Evolutionary conservation across 2,797 vertebrate species (phyloP), one percentile per base, ranked within the genome.

Genomic region (Mus minutoides): DNA sequence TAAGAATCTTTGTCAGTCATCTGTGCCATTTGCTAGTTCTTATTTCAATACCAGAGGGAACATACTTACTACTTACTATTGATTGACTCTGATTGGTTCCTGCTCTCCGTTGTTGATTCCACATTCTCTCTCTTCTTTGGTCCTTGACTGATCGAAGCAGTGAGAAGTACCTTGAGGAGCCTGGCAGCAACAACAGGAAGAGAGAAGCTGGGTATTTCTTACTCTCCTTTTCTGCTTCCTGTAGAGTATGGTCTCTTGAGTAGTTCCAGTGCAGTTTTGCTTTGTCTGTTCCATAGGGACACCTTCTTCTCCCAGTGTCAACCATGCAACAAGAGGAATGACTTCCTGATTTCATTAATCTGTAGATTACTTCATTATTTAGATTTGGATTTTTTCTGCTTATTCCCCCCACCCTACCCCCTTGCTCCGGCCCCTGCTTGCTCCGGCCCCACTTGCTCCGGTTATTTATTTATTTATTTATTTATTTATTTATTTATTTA

Each of bases 161-260:
- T 64, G 43, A 37, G 58, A 85, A 79, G 52, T 80, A 67, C 52
- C 13, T 4, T 54, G 54, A 88, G 46, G 91, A 95, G 34, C 64
- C 9, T 13, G 43, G 54, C 78, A 80, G 31, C 76, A 76, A 40
- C 67, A 73, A 24, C 80, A 62, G 43, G 64, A 34, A 91, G 87
- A 31, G 85, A 92, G 86, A 85, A 92, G 40, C 82, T 67, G 58
- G 29, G 71, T 19, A 78, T 86, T 91, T 89, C 95, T 93, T 26
- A 31, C 37, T 84, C 43, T 96, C 67, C 90, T 91, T 97, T 85
- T 73, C 78, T 84, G 62, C 67, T 79, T 89, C 84, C 94, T 92
- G 34, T 87, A 83, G 75, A 71, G 79, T 86, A 83, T 87, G 94
- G 71, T 79, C 92, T 80, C 64, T 64, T 40, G 77, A 85, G 78